These are phyloP conservation scores for Octonoba sinensis DNA, from an alignment of 2,888 invertebrate species.

Conservation along the genomic window DNA sequence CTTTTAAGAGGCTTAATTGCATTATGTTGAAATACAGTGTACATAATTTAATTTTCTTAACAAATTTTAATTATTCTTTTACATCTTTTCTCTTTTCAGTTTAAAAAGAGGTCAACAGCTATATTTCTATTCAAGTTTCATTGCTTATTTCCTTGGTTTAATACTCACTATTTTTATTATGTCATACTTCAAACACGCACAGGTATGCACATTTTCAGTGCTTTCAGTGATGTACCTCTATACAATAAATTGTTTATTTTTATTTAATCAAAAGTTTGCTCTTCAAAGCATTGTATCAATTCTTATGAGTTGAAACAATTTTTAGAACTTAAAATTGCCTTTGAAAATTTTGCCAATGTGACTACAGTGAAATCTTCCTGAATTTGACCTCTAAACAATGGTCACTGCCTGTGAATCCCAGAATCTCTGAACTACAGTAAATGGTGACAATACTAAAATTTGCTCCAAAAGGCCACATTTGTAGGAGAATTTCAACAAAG, in stretches of 20 bases:
- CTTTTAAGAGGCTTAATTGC: neutral
- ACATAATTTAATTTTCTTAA: constrained; percentile 5
- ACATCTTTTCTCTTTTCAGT: constrained; percentile 72
- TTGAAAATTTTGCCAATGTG: no score
- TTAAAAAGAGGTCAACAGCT: constrained; percentile 84
- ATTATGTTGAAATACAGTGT: neutral
- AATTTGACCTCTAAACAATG: no score
- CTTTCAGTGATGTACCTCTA: neutral
- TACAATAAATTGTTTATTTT: neutral
- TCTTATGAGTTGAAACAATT: no score
- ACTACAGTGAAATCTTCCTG: no score
- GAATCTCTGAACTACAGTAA: no score
- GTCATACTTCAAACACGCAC: constrained; percentile 97
- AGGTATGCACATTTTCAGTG: constrained; percentile 68
- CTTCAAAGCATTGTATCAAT: no score
- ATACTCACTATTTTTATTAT: constrained; percentile 95
- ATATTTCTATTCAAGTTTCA: constrained; percentile 91
- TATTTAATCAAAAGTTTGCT: neutral
- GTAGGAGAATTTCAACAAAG: no score
- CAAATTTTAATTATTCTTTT: neutral
- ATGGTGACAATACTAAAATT: no score
- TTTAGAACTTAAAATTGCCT: no score
- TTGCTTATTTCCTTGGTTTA: constrained; percentile 93
- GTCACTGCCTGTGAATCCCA: no score
- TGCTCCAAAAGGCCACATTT: no score